These are phyloP conservation scores for Rhagoletis zephyria DNA, from an alignment of 1,140 invertebrate genomes.

Conservation along the genomic window DNA sequence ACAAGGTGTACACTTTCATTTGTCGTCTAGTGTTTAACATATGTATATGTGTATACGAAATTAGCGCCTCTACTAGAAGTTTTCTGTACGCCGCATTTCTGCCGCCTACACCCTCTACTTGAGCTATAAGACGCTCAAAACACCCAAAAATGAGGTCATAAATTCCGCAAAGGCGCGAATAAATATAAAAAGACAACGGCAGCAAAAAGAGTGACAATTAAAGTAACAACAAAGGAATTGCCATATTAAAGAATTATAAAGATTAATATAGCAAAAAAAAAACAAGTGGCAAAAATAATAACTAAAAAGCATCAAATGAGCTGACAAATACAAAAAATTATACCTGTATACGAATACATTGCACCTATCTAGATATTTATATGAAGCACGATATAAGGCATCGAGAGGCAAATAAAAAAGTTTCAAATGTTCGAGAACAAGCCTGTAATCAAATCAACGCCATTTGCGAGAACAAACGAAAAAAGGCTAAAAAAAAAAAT, in stretches of 20 bases:
- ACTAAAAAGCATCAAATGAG: background rate
- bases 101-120: background rate
- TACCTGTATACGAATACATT: too few relatives aligned
- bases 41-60: too few relatives aligned
- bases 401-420: background rate
- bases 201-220: constrained; percentile 35
- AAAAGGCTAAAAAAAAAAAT: background rate
- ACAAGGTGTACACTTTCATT: too few relatives aligned
- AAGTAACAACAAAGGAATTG: background rate
- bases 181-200: background rate
- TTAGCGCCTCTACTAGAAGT: too few relatives aligned
- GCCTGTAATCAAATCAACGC: constrained; percentile 43
- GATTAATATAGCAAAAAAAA: background rate
- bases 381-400: background rate
- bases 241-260: constrained; percentile 2
- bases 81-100: background rate
- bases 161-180: constrained; percentile 48
- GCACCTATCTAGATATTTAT: background rate
- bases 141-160: constrained; percentile 41
- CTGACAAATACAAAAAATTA: background rate
- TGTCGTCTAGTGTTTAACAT: too few relatives aligned
- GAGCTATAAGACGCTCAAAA: background rate
- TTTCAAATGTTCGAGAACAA: background rate
- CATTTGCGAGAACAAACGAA: background rate
- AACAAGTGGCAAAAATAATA: background rate